Percentiles rank a stretch among this genome's conserved stretches.
Evolutionary conservation across 92 coral and sea anemone genomes (phyloP).

Genomic region (Blastomussa wellsi): DNA sequence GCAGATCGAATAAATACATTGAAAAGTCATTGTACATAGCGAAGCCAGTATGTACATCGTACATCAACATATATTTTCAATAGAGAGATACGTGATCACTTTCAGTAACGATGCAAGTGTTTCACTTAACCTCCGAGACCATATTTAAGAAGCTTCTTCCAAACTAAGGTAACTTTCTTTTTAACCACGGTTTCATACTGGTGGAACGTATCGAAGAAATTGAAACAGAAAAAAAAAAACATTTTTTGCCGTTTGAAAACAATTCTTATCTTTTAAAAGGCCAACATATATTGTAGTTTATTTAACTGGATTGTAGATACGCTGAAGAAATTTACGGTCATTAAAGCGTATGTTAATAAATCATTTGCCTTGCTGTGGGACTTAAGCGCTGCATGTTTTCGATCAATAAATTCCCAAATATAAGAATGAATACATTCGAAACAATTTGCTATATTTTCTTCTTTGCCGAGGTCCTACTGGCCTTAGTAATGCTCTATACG

Average conservation of each 20-base stretch:
- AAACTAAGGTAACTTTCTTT: not conserved
- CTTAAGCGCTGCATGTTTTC: not conserved
- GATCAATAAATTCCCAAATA: not conserved
- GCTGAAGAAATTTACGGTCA: not conserved
- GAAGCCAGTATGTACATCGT: not conserved
- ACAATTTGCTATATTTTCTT: not conserved
- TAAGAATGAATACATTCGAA: not conserved
- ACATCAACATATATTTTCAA: not conserved
- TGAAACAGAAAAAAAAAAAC: not conserved
- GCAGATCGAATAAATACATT: not conserved
- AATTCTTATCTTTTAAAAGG: not conserved
- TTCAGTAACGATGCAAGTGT: not conserved
- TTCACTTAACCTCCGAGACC: not conserved
- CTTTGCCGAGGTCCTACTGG: not conserved
- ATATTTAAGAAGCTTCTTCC: not conserved
- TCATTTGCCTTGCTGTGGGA: not conserved
- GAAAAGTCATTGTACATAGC: not conserved
- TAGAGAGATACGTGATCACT: not conserved
- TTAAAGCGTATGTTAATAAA: conserved; percentile 10
- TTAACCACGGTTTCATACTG: not conserved
- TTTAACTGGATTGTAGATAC: not conserved
- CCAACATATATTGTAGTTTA: not conserved
- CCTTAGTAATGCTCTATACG: not conserved
- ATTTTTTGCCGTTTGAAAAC: not conserved
- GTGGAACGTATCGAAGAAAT: not conserved